These are phyloP conservation scores for Tenthredo scrophulariae DNA, from an alignment of 2,888 invertebrate species.

Conservation along the genomic window DNA sequence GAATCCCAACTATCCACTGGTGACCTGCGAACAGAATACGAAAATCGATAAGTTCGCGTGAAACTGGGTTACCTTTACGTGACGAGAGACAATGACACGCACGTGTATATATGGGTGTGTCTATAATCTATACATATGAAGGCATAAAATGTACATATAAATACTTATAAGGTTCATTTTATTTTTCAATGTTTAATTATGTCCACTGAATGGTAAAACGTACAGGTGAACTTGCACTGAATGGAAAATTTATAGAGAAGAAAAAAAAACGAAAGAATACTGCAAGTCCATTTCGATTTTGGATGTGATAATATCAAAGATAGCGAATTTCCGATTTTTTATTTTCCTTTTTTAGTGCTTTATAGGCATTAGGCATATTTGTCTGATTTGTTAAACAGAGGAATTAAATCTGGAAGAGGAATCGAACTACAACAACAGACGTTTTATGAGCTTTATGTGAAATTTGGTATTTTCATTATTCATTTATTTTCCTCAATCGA, in stretches of 20 bases:
- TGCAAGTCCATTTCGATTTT: background rate
- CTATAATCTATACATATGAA: background rate
- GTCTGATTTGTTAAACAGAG: background rate
- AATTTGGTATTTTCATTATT: background rate
- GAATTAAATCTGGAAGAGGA: too few relatives aligned
- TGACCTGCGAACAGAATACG: conserved; percentile 33
- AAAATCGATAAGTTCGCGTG: background rate
- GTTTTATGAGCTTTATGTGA: background rate
- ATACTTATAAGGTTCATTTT: background rate
- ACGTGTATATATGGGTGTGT: background rate
- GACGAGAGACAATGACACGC: conserved; percentile 36
- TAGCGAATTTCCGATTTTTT: background rate
- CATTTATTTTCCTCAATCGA: background rate
- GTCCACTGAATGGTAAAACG: background rate
- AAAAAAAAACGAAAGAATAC: background rate
- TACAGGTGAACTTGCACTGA: background rate
- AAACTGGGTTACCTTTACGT: conserved; percentile 43
- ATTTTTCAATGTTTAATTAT: background rate
- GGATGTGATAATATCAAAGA: background rate
- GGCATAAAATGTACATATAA: background rate
- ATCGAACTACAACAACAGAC: too few relatives aligned
- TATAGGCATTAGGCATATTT: background rate
- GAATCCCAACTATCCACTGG: conserved; percentile 22
- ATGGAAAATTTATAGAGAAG: background rate
- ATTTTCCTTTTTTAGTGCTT: too few relatives aligned